Base-by-base conservation (phyloP, 2,888 invertebrate genomes). In the Disparrhopalites patrizii region DNA sequence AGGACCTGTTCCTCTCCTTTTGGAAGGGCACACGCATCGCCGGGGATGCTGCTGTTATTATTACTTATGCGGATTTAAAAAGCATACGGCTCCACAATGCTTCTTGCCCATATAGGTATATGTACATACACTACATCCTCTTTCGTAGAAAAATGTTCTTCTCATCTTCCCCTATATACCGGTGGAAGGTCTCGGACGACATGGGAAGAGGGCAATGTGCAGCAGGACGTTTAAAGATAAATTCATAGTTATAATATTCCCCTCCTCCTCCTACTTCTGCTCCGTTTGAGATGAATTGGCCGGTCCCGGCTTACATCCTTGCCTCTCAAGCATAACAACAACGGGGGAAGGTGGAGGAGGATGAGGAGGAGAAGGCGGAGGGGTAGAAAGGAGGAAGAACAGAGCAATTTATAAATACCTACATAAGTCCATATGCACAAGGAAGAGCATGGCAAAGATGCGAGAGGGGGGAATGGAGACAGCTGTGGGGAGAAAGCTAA, bases 281-380 rank as follows among this genome's bases (percentile, higher is more conserved):
- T 67, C 67, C 67, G 64, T 67, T 67, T 60, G 61, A 58, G 64
- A 60, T 63, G 67, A 67, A 67, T 67, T 67, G 67, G 67, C 64
- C 63, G 54, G 60, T 67, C 67, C 60, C 60, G 27, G 54, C 63
- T 67, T 67, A 64, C 51, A 57, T 54, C 52, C 58, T 18, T 40
- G 13, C 3, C 40, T 63, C 57, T 31, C 25, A 38, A 52, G 52
- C 62, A 36, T 38, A 52, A 40, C 13, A 36, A 62, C 36, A 60
- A 60, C 60, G 28, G 33, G 10, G 30, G 13, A 47, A 7, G n/a
- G 18, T 25, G 27, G 28, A 43, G 25, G 18, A 40, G 40, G n/a
- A 40, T 18, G 40, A 18, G 40, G 18, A 15, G 13, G 40, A 40
- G 5, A n/a, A n/a, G n/a, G n/a, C n/a, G n/a, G n/a, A n/a, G n/a